phyloP scores from a whole-genome alignment of 2,888 invertebrate genomes.

The Notocelia uddmanniana region DNA sequence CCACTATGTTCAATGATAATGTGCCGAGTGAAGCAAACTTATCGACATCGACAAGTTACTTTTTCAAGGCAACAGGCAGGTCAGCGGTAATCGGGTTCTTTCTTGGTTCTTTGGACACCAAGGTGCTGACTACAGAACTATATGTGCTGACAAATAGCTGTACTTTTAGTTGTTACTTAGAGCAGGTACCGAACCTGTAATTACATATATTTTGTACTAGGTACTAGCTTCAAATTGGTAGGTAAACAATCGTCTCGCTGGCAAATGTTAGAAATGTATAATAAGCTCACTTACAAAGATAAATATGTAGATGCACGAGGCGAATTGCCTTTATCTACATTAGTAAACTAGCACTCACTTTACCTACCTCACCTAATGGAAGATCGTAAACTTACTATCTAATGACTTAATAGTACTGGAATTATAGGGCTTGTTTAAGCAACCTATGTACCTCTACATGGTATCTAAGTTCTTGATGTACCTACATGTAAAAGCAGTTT shows the following conservation, averaged over 20 bases:
- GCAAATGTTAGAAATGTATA: neutral
- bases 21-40: no score
- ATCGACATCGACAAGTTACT: no score
- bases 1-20: no score
- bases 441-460: constrained; percentile 15
- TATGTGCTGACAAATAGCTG: no score
- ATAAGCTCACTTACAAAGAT: neutral
- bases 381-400: constrained; percentile 23
- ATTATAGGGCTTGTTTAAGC: constrained; percentile 31
- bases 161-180: no score
- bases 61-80: no score
- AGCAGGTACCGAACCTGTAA: no score
- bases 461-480: neutral
- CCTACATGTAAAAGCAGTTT: neutral
- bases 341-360: constrained; percentile 27
- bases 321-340: neutral
- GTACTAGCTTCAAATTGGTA: neutral
- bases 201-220: neutral
- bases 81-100: no score
- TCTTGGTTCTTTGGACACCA: no score
- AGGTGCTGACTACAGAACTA: no score
- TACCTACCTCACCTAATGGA: constrained; percentile 32
- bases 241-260: neutral
- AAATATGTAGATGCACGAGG: neutral
- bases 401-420: constrained; percentile 38